A percentile compares a stretch with the other conserved stretches of the same genome.
These are phyloP conservation scores for Bombus waltoni DNA, from an alignment of 1,140 invertebrate genomes.

Conservation along the genomic window DNA sequence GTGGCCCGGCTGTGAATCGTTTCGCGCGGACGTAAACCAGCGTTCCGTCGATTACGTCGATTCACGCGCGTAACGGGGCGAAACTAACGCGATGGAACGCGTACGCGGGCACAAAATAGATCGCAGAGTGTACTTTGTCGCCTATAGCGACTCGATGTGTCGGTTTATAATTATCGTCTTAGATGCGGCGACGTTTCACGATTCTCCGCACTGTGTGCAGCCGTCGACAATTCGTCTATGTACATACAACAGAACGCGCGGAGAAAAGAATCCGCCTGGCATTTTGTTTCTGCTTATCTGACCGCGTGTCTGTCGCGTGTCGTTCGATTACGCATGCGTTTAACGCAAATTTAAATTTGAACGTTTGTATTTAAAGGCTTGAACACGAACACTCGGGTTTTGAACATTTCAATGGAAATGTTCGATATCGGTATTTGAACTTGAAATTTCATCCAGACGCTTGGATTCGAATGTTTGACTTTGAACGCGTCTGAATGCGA, in stretches of 20 bases:
- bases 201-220: not conserved
- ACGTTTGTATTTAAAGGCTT: not conserved
- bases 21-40: constrained; percentile 12
- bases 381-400: not conserved
- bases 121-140: constrained; percentile 45
- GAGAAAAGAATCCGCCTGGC: not conserved
- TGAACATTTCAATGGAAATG: not conserved
- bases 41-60: constrained; percentile 22
- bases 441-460: not conserved
- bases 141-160: not conserved
- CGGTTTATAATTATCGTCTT: constrained; percentile 65
- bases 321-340: not conserved
- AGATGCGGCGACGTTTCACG: not conserved
- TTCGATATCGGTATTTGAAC: not conserved
- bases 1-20: constrained; percentile 15
- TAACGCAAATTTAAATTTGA: not conserved
- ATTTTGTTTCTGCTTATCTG: not conserved
- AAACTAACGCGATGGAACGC: constrained; percentile 35
- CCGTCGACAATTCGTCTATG: not conserved
- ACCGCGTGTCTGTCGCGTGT: not conserved
- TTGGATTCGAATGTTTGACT: not conserved
- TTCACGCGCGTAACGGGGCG: constrained; percentile 16
- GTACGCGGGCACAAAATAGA: constrained; percentile 50
- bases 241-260: not conserved
- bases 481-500: not conserved